Percentiles rank a stretch among this genome's conserved stretches.
These are phyloP conservation scores for Eutolmus rufibarbis DNA, from an alignment of 2,888 invertebrate genomes.

Conservation along the genomic window DNA sequence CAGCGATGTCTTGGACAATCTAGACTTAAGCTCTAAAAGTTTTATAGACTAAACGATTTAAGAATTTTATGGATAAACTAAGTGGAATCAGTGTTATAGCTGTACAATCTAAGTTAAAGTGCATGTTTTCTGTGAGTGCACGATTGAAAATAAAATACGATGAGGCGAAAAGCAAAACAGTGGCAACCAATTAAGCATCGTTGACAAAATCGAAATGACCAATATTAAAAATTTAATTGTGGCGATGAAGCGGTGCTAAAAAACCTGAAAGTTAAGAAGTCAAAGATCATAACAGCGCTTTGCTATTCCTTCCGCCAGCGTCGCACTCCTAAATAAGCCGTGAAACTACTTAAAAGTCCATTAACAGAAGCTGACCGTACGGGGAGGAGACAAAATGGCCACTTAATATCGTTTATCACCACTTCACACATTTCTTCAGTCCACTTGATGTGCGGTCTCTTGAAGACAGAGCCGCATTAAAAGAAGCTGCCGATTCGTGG, in stretches of 20 bases:
- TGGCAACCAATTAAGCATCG: neutral
- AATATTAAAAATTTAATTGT: neutral
- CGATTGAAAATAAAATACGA: neutral
- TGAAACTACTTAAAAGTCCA: slow-evolving; percentile 39
- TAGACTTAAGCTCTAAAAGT: neutral
- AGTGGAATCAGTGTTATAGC: neutral
- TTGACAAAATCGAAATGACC: neutral
- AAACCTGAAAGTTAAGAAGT: neutral
- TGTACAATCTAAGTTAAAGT: neutral
- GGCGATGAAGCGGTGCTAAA: neutral
- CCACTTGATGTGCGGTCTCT: slow-evolving; percentile 23
- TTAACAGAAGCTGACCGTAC: slow-evolving; percentile 31
- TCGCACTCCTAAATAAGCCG: slow-evolving; percentile 14
- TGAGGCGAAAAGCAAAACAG: neutral
- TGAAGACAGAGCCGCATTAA: neutral
- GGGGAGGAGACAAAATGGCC: slow-evolving; percentile 29
- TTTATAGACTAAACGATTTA: neutral
- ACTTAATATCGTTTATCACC: slow-evolving; percentile 41
- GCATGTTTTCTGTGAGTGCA: neutral
- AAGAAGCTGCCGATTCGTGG: neutral
- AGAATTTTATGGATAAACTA: neutral
- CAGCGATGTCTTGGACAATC: neutral
- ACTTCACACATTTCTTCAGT: slow-evolving; percentile 39
- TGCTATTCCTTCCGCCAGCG: neutral
- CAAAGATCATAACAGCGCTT: neutral